Percentiles rank a stretch among this genome's conserved stretches.
phyloP scores from a whole-genome alignment of 2,797 vertebrate genomes.

The Poecilia velifera region DNA sequence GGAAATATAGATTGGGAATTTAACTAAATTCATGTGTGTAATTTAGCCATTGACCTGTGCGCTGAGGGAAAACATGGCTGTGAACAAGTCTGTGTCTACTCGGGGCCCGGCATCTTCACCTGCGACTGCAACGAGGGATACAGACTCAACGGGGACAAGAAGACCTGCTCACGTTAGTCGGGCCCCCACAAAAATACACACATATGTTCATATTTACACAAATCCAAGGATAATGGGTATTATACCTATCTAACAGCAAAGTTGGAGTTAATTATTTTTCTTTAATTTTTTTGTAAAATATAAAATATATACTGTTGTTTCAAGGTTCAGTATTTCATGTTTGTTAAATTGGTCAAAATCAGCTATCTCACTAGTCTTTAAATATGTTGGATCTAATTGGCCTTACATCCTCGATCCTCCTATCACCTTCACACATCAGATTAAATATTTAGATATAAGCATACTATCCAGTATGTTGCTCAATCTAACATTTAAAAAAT shows the following conservation, averaged over 20 bases:
- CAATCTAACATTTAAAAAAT: not conserved
- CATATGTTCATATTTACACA: not conserved
- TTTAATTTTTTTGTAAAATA: not conserved
- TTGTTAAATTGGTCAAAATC: not conserved
- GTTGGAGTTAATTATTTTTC: not conserved
- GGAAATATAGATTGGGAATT: not conserved
- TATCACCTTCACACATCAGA: not conserved
- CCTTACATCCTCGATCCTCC: not conserved
- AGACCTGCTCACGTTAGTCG: conserved; percentile 74
- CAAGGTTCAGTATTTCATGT: not conserved
- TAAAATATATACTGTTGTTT: not conserved
- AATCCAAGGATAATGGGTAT: not conserved
- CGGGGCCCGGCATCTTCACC: not conserved
- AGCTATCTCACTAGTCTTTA: not conserved
- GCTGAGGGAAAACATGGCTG: conserved; percentile 86
- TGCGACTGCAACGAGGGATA: conserved; percentile 86
- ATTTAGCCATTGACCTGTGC: conserved; percentile 85
- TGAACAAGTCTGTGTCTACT: conserved; percentile 71
- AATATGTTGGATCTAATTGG: not conserved
- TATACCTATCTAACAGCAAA: not conserved
- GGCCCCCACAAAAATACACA: not conserved
- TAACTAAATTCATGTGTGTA: conserved; percentile 5
- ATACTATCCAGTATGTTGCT: not conserved
- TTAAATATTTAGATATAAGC: not conserved
- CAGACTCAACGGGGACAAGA: conserved; percentile 82